phyloP scores from a whole-genome alignment of 2,888 invertebrate genomes.

The Drosophila peninsularis region DNA sequence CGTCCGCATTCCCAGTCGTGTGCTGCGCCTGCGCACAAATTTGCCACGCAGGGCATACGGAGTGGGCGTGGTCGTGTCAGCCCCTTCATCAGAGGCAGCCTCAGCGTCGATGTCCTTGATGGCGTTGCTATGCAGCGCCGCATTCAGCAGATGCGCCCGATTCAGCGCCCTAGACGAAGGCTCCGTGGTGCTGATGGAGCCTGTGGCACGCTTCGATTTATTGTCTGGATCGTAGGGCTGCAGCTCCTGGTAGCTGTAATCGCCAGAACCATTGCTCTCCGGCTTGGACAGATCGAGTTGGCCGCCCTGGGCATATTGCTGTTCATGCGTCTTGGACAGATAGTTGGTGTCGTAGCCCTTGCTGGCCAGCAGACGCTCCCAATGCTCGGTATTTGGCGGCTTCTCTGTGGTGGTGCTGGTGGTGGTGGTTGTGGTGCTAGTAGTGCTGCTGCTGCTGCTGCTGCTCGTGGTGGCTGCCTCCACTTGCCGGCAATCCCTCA shows the following conservation, averaged over 20 bases:
- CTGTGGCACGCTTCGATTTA: conserved; percentile 53
- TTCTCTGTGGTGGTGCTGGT: conserved; percentile 17
- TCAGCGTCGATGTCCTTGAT: background rate
- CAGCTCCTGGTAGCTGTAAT: conserved; percentile 55
- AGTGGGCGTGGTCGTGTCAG: conserved; percentile 34
- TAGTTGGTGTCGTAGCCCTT: conserved; percentile 73
- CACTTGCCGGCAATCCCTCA: conserved; percentile 20
- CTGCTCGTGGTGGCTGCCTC: background rate
- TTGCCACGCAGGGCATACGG: conserved; percentile 77
- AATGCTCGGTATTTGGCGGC: conserved; percentile 30
- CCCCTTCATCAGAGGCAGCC: conserved; percentile 10
- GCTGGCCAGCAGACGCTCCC: conserved; percentile 65
- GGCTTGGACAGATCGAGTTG: conserved; percentile 42
- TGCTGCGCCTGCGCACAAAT: conserved; percentile 64
- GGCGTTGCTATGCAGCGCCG: conserved; percentile 23
- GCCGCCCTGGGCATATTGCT: conserved; percentile 50
- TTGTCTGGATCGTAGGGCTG: conserved; percentile 43
- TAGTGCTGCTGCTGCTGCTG: conserved; percentile 10
- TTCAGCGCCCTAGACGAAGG: conserved; percentile 1
- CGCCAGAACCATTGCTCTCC: conserved; percentile 23
- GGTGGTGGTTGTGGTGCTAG: conserved; percentile 11
- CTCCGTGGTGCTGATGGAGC: conserved; percentile 23
- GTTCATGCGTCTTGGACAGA: conserved; percentile 61
- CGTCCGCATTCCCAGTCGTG: conserved; percentile 34
- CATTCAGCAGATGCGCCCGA: conserved; percentile 36